Percentiles rank a stretch among this genome's conserved stretches.
These are phyloP conservation scores for Pocillopora meandrina DNA, from an alignment of 92 coral and sea anemone genomes.

Conservation along the genomic window DNA sequence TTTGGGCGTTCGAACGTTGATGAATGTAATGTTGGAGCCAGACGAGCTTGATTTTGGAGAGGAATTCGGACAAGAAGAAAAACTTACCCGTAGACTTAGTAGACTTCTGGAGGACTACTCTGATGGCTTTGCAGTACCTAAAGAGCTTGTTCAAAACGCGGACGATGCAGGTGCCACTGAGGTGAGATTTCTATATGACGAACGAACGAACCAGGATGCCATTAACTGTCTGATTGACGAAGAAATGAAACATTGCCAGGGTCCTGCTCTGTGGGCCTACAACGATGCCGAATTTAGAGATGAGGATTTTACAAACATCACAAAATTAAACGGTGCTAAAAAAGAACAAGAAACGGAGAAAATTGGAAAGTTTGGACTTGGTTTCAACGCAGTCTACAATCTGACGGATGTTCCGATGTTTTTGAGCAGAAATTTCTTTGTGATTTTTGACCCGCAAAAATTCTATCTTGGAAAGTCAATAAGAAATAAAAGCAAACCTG, in stretches of 20 bases:
- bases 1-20: slow-evolving; percentile 71
- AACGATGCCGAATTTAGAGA: slow-evolving; percentile 83
- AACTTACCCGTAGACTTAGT: slow-evolving; percentile 72
- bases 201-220: slow-evolving; percentile 74
- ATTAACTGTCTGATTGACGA: slow-evolving; percentile 72
- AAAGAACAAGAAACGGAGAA: slow-evolving; percentile 76
- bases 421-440: slow-evolving; percentile 72
- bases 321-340: slow-evolving; percentile 84
- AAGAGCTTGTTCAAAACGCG: slow-evolving; percentile 89
- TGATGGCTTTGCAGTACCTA: slow-evolving; percentile 88
- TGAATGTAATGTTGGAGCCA: slow-evolving; percentile 71
- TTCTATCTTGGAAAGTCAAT: slow-evolving; percentile 78
- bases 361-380: slow-evolving; percentile 96
- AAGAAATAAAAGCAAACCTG: slow-evolving; percentile 70
- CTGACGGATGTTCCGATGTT: slow-evolving; percentile 95
- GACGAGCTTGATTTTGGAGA: slow-evolving; percentile 82
- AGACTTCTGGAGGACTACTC: slow-evolving; percentile 85
- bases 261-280: slow-evolving; percentile 93
- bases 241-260: slow-evolving; percentile 85
- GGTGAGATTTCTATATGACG: slow-evolving; percentile 75
- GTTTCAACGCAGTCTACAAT: slow-evolving; percentile 92
- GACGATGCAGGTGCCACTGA: slow-evolving; percentile 92
- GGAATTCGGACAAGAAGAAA: slow-evolving; percentile 84
- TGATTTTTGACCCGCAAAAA: slow-evolving; percentile 84
- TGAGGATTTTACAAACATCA: slow-evolving; percentile 85